Base-by-base conservation (phyloP, 2,888 invertebrate genomes). In the Spatulosminthurus flaviceps region DNA sequence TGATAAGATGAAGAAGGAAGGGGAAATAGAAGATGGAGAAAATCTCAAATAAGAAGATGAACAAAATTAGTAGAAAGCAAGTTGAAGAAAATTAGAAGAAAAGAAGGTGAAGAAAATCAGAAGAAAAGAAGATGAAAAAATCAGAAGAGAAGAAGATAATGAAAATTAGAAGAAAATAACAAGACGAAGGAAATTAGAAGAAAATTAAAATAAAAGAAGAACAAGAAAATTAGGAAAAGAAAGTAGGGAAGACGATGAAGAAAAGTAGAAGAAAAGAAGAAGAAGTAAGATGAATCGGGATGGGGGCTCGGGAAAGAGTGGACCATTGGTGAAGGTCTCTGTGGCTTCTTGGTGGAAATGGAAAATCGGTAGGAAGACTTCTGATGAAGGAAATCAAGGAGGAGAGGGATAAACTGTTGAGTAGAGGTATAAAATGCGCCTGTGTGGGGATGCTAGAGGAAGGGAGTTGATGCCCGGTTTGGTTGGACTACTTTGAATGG, bases 401-500 rank as follows among this genome's bases (percentile, higher is more conserved):
- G 73, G 51, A 42, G 72, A 72, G 73, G 28, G 73, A 60, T 73
- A 73, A 73, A 73, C 73, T 73, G 73, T 73, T 73, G 73, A 73
- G 73, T 73, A n/a, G 28, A 21, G 51, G 51, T 1, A 64, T 2
- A 64, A 24, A 64, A 21, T 24, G 64, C 64, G 64, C 64, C 64
- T 64, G 64, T 26, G 24, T 51, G 51, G 51, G 16, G 51, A 51
- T 16, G 51, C 16, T 2, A 51, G 51, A 16, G 19, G 81, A 76
- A 66, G 34, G 71, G 72, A 78, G 79, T 69, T 79, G 80, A 74
- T 79, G 74, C 81, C 78, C 76, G 67, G 78, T 66, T 80, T 70
- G 60, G 22, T 78, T 28, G 70, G 71, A 66, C 66, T 64, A 42
- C 29, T 73, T 42, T 11, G 22, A 60, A 70, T 67, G 42, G 42